A percentile compares a stretch with the other conserved stretches of the same genome.
These are phyloP conservation scores for Popillia japonica DNA, from an alignment of 1,140 invertebrate genomes.

Conservation along the genomic window DNA sequence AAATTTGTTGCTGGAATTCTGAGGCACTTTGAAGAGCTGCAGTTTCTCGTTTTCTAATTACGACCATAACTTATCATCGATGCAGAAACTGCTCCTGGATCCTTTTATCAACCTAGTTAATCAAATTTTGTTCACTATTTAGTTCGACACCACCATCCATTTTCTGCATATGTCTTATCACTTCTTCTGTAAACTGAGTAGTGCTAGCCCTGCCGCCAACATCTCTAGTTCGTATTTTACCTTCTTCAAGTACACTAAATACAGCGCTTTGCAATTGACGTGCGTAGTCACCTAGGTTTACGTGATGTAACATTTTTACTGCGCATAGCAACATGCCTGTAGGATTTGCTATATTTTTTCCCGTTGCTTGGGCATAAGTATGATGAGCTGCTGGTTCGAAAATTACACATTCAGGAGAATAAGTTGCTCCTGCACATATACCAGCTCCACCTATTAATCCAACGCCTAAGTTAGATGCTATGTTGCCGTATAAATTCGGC, in stretches of 20 bases:
- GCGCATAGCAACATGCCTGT: slow-evolving; percentile 93
- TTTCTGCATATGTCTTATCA: background rate
- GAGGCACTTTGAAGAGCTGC: no score
- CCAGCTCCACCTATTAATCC: slow-evolving; percentile 97
- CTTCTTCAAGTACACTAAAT: slow-evolving; percentile 83
- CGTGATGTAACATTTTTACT: slow-evolving; percentile 90
- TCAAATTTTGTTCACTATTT: no score
- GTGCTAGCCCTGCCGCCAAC: slow-evolving; percentile 91
- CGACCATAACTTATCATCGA: no score
- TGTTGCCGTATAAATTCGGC: slow-evolving; percentile 97
- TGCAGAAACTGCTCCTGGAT: no score
- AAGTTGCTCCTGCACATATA: slow-evolving; percentile 91
- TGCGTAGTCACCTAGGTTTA: slow-evolving; percentile 88
- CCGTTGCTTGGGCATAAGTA: slow-evolving; percentile 91
- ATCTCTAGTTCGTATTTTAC: slow-evolving; percentile 93
- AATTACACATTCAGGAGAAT: slow-evolving; percentile 87
- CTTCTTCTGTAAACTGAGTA: slow-evolving; percentile 72
- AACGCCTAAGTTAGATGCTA: slow-evolving; percentile 93
- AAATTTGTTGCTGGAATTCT: no score
- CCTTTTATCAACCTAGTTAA: no score
- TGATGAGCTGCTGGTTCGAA: slow-evolving; percentile 96
- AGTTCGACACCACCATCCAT: background rate
- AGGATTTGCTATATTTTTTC: slow-evolving; percentile 96
- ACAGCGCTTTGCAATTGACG: slow-evolving; percentile 85
- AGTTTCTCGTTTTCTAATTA: no score